phyloP scores from a whole-genome alignment of 1,140 invertebrate species.

The Hermetia illucens region DNA sequence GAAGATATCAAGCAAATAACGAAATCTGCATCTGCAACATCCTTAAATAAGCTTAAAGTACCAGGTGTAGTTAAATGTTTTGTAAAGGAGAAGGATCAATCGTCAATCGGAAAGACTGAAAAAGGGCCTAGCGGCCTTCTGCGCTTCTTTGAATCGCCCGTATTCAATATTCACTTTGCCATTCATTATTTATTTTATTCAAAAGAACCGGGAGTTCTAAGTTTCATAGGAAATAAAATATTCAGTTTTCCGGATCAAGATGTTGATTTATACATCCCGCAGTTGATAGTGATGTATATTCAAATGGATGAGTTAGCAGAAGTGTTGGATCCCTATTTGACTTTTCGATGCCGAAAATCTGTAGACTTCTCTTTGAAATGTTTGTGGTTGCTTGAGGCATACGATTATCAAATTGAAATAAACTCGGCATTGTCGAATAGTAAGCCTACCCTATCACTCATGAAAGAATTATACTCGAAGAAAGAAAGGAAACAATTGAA shows the following conservation, averaged over 20 bases:
- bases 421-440: slow-evolving; percentile 12
- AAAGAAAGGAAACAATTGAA: slow-evolving; percentile 20
- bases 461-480: slow-evolving; percentile 28
- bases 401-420: slow-evolving; percentile 33
- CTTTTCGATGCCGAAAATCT: slow-evolving; percentile 84
- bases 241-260: slow-evolving; percentile 86
- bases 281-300: slow-evolving; percentile 96
- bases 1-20: slow-evolving; percentile 7
- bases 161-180: slow-evolving; percentile 96
- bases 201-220: slow-evolving; percentile 94
- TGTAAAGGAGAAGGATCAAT: slow-evolving; percentile 17
- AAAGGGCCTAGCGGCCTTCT: slow-evolving; percentile 48
- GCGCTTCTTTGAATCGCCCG: slow-evolving; percentile 87
- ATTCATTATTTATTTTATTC: slow-evolving; percentile 96
- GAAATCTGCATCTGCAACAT: slow-evolving; percentile 22
- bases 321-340: slow-evolving; percentile 84
- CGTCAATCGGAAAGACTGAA: slow-evolving; percentile 16
- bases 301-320: slow-evolving; percentile 94
- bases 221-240: slow-evolving; percentile 91
- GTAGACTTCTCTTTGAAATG: slow-evolving; percentile 92
- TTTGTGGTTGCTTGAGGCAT: slow-evolving; percentile 91
- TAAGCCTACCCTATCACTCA: slow-evolving; percentile 31
- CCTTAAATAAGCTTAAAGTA: slow-evolving; percentile 23
- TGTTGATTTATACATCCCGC: slow-evolving; percentile 96
- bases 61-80: slow-evolving; percentile 29